Percentiles rank a stretch among this genome's conserved stretches.
phyloP scores from a whole-genome alignment of 2,113 vertebrate species.

The Capreolus pygargus region DNA sequence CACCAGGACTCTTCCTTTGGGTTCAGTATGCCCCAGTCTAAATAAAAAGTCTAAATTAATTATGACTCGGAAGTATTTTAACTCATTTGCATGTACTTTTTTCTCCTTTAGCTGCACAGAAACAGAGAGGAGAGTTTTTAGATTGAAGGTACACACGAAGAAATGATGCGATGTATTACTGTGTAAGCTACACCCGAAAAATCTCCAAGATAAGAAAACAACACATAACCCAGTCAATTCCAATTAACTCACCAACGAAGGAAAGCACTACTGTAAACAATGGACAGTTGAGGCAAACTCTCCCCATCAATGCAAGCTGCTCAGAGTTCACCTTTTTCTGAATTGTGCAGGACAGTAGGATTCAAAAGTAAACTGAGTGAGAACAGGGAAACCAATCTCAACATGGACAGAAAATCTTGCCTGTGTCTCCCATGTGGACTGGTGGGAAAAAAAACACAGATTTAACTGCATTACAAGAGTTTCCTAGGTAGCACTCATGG shows the following conservation, averaged over 20 bases:
- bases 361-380: neutral
- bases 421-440: neutral
- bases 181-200: neutral
- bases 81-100: neutral
- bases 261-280: neutral
- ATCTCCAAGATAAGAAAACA: neutral
- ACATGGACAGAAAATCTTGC: neutral
- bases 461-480: neutral
- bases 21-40: neutral
- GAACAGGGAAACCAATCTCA: no score
- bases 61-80: neutral
- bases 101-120: neutral
- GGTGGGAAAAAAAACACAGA: neutral
- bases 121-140: neutral
- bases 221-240: neutral
- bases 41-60: neutral
- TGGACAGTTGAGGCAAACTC: neutral
- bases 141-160: neutral
- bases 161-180: neutral
- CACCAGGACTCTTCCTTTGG: neutral
- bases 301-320: neutral
- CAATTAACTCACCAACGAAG: neutral
- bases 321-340: neutral
- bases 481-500: neutral
- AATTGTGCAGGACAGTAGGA: neutral